Percentiles rank a stretch among this genome's conserved stretches.
Conservation (phyloP, 2,113 vertebrate species). For the Chaetodon trifascialis region DNA sequence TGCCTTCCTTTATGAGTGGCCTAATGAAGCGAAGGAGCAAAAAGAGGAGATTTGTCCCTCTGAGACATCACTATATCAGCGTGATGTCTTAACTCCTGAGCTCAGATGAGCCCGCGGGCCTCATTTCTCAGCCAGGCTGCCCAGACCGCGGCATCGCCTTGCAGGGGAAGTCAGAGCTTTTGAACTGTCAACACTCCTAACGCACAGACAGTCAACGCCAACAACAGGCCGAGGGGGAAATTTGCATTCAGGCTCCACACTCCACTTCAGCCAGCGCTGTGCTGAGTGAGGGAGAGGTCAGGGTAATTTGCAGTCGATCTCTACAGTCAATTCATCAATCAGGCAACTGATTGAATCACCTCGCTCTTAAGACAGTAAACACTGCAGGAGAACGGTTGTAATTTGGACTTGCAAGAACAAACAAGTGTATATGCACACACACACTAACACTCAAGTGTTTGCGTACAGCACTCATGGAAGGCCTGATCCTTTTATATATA, state of each 20-base stretch:
- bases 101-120: constrained; percentile 45
- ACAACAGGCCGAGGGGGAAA: constrained; percentile 34
- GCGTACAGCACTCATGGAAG: not conserved
- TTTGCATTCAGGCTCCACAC: constrained; percentile 66
- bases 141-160: constrained; percentile 12
- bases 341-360: constrained; percentile 61
- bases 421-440: not conserved
- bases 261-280: constrained; percentile 36
- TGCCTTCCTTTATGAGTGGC: constrained; percentile 67
- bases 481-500: constrained; percentile 4
- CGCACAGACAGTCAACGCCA: constrained; percentile 13
- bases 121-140: constrained; percentile 55
- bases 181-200: constrained; percentile 60
- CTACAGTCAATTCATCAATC: constrained; percentile 66
- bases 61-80: constrained; percentile 68
- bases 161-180: constrained; percentile 52
- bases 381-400: constrained; percentile 37
- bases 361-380: constrained; percentile 52
- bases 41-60: constrained; percentile 61
- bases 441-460: not conserved
- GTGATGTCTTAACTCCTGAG: constrained; percentile 66
- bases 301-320: constrained; percentile 67
- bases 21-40: constrained; percentile 72
- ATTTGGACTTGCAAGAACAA: constrained; percentile 51
- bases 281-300: constrained; percentile 65